Conservation (phyloP, 2,797 vertebrate species). For the Xenops minutus region DNA sequence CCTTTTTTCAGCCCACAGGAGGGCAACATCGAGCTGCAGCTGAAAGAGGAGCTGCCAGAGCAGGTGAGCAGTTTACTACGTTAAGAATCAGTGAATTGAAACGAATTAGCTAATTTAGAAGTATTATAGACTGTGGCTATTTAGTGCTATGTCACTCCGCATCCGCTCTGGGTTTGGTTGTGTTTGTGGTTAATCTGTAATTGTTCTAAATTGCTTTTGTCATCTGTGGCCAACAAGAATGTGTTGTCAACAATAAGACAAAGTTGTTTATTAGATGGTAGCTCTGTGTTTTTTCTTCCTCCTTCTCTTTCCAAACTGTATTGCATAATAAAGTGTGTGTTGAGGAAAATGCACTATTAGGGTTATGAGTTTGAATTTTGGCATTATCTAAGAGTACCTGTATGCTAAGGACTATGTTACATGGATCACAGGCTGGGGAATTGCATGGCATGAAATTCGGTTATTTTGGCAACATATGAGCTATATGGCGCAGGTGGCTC, state of each 20-base stretch:
- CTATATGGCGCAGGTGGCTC: not conserved
- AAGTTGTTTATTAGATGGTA: not conserved
- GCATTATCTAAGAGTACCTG: not conserved
- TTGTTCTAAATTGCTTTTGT: conserved; percentile 28
- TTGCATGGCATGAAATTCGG: not conserved
- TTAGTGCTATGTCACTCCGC: not conserved
- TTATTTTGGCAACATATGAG: not conserved
- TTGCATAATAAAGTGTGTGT: not conserved
- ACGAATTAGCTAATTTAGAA: conserved; percentile 46
- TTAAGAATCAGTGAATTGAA: conserved; percentile 65
- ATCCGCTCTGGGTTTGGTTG: conserved; percentile 3
- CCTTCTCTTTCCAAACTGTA: not conserved
- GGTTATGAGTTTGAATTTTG: not conserved
- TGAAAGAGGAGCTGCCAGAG: conserved; percentile 21
- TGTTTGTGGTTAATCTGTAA: conserved; percentile 50
- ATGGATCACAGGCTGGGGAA: not conserved
- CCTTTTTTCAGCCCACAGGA: conserved; percentile 66
- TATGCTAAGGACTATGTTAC: not conserved
- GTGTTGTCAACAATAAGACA: not conserved
- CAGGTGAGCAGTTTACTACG: conserved; percentile 53
- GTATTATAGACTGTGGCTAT: conserved; percentile 9
- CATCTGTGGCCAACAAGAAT: not conserved
- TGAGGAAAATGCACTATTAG: not conserved
- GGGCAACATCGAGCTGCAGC: conserved; percentile 75
- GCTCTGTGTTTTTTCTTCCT: not conserved